phyloP scores from a whole-genome alignment of 2,888 invertebrate species.

The Drosophila setosimentum region DNA sequence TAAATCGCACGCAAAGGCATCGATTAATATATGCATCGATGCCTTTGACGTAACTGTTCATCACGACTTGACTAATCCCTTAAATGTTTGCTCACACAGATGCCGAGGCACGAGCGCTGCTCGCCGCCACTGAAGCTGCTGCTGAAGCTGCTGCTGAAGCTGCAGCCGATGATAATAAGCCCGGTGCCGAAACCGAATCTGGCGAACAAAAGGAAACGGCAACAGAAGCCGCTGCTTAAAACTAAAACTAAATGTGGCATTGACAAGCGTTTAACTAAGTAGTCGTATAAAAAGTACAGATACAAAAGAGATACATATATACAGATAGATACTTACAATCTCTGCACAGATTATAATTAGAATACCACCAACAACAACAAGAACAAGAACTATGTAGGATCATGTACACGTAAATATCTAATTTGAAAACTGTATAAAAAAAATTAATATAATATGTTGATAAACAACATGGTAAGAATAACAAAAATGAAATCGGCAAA shows the following conservation, averaged over 20 bases:
- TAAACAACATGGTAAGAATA: slow-evolving; percentile 15
- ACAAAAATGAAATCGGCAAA: slow-evolving; percentile 10
- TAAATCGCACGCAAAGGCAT: background rate
- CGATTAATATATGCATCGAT: background rate
- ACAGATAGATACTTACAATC: slow-evolving; percentile 15
- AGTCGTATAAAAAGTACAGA: slow-evolving; percentile 13
- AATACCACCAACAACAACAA: background rate
- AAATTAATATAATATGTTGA: slow-evolving; percentile 21
- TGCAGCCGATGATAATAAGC: slow-evolving; percentile 46
- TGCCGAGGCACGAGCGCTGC: slow-evolving; percentile 79
- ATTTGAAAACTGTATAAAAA: slow-evolving; percentile 29
- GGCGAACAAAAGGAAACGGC: slow-evolving; percentile 35
- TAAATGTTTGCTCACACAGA: slow-evolving; percentile 48
- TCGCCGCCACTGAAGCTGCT: slow-evolving; percentile 74
- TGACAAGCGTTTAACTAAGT: slow-evolving; percentile 32
- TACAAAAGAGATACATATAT: slow-evolving; percentile 12
- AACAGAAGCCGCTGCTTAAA: slow-evolving; percentile 37
- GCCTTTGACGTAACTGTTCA: background rate
- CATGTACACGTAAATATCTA: slow-evolving; percentile 25
- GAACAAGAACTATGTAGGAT: slow-evolving; percentile 18
- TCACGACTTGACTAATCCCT: background rate
- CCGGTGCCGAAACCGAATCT: slow-evolving; percentile 52
- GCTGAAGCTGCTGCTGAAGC: slow-evolving; percentile 37
- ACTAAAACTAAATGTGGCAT: slow-evolving; percentile 36
- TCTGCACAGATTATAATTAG: slow-evolving; percentile 19